Evolutionary conservation across 2,797 vertebrate genomes (phyloP).

Genomic region (Amblyopsis hoosieri): DNA sequence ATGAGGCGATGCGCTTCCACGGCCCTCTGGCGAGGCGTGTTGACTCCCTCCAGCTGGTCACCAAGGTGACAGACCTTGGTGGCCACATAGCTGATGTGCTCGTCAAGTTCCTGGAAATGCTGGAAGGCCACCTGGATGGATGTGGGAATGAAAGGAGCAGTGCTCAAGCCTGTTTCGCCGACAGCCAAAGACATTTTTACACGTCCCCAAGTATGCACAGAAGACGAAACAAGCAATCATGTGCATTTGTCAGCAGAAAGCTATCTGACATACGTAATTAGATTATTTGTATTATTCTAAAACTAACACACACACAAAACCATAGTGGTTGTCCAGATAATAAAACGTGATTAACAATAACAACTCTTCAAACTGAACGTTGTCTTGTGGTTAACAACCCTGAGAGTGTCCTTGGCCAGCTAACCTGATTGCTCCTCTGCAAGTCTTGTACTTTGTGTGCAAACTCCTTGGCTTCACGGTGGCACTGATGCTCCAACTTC

Average conservation of each 20-base stretch:
- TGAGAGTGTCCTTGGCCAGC: slow-evolving; percentile 9
- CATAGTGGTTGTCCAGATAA: too few species aligned
- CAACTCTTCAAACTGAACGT: not conserved
- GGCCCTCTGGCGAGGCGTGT: slow-evolving; percentile 96
- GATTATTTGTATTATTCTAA: too few species aligned
- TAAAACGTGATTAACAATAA: too few species aligned
- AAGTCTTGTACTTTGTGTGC: slow-evolving; percentile 98
- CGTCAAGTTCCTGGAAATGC: slow-evolving; percentile 98
- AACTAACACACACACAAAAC: too few species aligned
- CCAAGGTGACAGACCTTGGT: slow-evolving; percentile 99
- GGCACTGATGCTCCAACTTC: slow-evolving; percentile 97
- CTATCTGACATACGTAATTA: too few species aligned
- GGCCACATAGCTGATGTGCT: slow-evolving; percentile 98
- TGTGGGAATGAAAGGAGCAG: slow-evolving; percentile 2
- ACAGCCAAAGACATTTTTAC: too few species aligned
- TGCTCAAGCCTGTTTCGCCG: too few species aligned
- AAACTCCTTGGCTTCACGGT: slow-evolving; percentile 98
- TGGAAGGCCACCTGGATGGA: slow-evolving; percentile 93
- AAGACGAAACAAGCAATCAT: too few species aligned
- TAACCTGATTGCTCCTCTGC: slow-evolving; percentile 98
- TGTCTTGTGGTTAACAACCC: not conserved
- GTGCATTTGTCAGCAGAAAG: too few species aligned
- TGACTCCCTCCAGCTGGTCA: slow-evolving; percentile 97
- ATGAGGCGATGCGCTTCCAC: slow-evolving; percentile 98
- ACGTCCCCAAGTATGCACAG: too few species aligned